phyloP scores from a whole-genome alignment of 2,113 vertebrate genomes.

The Empidonax traillii region DNA sequence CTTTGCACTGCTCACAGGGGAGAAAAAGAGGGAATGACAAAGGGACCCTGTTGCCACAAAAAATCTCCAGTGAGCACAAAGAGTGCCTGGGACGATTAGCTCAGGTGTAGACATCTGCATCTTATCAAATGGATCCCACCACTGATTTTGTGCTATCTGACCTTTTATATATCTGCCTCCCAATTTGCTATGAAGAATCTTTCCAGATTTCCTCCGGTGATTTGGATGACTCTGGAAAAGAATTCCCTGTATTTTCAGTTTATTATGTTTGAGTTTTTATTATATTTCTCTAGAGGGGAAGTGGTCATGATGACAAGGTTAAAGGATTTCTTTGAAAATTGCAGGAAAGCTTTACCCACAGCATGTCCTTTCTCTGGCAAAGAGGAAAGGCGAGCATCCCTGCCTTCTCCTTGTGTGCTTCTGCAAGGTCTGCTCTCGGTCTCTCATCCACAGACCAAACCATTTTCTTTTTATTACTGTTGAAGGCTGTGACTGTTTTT shows the following conservation, averaged over 20 bases:
- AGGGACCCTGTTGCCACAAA: rapidly evolving
- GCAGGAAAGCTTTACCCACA: neutral
- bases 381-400: neutral
- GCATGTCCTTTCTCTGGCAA: neutral
- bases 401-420: neutral
- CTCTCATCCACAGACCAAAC: neutral
- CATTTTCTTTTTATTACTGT: conserved; percentile 25
- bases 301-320: neutral
- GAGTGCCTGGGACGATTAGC: neutral
- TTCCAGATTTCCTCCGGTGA: neutral
- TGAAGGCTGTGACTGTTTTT: conserved; percentile 53
- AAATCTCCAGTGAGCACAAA: neutral
- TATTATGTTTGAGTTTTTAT: neutral
- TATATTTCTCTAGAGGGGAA: neutral
- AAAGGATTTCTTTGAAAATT: neutral
- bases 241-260: neutral
- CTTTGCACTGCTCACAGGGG: neutral
- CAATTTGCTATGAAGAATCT: neutral
- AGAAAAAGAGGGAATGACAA: neutral
- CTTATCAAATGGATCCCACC: neutral
- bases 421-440: neutral
- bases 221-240: neutral
- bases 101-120: neutral
- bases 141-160: neutral
- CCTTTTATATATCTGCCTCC: neutral